Conservation (phyloP, 2,888 invertebrate genomes). For the Bembecia ichneumoniformis region DNA sequence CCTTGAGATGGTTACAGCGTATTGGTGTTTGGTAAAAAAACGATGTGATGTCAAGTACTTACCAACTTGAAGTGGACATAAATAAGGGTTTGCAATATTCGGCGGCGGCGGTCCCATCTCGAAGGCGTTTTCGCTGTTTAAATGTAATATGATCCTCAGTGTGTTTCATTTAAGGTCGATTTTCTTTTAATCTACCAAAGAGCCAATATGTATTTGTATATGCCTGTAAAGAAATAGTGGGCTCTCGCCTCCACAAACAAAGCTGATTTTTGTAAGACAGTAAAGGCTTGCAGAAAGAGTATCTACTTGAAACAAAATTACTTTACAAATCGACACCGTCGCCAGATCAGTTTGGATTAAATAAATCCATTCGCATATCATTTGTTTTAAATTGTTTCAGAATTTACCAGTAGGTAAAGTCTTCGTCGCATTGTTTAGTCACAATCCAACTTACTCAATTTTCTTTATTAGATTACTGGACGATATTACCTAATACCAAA, state of each 20-base stretch:
- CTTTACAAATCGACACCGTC: conserved; percentile 51
- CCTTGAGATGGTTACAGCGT: conserved; percentile 23
- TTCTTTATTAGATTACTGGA: too few relatives aligned
- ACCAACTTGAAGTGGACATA: conserved; percentile 69
- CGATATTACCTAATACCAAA: too few relatives aligned
- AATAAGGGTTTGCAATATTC: conserved; percentile 67
- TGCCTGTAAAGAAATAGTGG: conserved; percentile 37
- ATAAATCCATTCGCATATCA: conserved; percentile 44
- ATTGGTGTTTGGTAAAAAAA: conserved; percentile 36
- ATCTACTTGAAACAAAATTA: conserved; percentile 42
- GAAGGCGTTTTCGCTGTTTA: conserved; percentile 38
- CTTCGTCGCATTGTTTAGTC: too few relatives aligned
- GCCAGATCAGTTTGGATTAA: conserved; percentile 56
- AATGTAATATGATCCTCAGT: conserved; percentile 22
- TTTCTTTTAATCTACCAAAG: not conserved
- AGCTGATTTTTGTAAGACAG: conserved; percentile 35
- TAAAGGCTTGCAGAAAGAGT: conserved; percentile 17
- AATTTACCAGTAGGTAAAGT: too few relatives aligned
- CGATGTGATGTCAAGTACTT: conserved; percentile 38
- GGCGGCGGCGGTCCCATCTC: conserved; percentile 47
- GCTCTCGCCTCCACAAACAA: conserved; percentile 31
- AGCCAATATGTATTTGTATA: conserved; percentile 6
- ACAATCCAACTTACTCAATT: too few relatives aligned
- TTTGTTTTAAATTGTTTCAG: conserved; percentile 35
- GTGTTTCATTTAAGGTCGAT: conserved; percentile 8